phyloP scores from a whole-genome alignment of 1,140 invertebrate genomes.

The Belonocnema kinseyi region DNA sequence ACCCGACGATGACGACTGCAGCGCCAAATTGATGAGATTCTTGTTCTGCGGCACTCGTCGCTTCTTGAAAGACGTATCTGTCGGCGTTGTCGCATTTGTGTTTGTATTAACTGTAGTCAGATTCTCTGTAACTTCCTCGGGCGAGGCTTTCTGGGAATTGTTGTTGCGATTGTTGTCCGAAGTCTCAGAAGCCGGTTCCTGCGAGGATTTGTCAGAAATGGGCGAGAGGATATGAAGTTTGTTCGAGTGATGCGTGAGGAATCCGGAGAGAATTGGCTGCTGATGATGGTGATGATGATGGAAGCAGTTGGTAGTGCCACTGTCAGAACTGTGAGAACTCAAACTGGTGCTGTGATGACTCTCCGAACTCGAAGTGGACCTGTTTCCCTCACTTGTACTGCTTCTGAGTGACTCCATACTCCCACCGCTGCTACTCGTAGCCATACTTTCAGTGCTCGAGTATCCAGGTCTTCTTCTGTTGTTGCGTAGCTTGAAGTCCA shows the following conservation, averaged over 20 bases:
- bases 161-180: constrained; percentile 87
- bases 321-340: constrained; percentile 89
- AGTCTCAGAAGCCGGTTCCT: constrained; percentile 87
- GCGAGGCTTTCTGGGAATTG: constrained; percentile 84
- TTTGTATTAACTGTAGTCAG: constrained; percentile 54
- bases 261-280: constrained; percentile 79
- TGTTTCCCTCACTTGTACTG: constrained; percentile 86
- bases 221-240: constrained; percentile 91
- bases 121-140: constrained; percentile 77
- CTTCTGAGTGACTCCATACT: constrained; percentile 89
- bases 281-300: constrained; percentile 68
- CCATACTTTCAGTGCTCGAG: constrained; percentile 90
- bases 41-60: constrained; percentile 84
- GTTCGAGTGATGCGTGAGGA: constrained; percentile 80
- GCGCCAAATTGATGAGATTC: constrained; percentile 83
- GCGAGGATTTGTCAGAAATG: constrained; percentile 93
- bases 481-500: constrained; percentile 68
- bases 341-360: constrained; percentile 86
- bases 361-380: constrained; percentile 87
- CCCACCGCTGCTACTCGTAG: constrained; percentile 87
- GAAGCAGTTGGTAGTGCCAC: constrained; percentile 79
- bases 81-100: constrained; percentile 72
- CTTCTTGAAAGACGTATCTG: constrained; percentile 75
- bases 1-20: constrained; percentile 78
- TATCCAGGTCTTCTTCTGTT: constrained; percentile 81